These are phyloP conservation scores for Azemiops feae DNA, from an alignment of 2,113 vertebrate genomes.

Conservation along the genomic window DNA sequence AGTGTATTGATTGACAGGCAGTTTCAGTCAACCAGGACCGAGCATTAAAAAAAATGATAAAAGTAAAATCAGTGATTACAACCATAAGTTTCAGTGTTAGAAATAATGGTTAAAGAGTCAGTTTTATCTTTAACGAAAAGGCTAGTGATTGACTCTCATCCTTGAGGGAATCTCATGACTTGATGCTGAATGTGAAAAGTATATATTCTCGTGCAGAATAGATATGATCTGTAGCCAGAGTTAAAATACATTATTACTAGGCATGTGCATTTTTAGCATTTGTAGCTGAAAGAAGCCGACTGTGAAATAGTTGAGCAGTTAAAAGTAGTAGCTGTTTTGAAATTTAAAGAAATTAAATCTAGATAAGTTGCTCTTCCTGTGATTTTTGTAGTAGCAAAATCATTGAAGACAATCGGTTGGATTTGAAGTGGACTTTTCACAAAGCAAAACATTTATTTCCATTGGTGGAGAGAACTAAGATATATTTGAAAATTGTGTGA, in stretches of 20 bases:
- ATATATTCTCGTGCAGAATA: neutral
- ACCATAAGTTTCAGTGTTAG: neutral
- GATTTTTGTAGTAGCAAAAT: neutral
- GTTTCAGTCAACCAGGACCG: neutral
- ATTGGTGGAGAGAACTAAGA: neutral
- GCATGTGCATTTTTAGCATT: neutral
- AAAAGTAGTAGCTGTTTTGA: neutral
- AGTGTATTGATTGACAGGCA: neutral
- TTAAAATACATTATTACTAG: neutral
- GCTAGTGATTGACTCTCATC: neutral
- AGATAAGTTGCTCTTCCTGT: neutral
- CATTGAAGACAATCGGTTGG: neutral
- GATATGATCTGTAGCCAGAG: neutral
- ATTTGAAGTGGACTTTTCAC: neutral
- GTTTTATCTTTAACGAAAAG: neutral
- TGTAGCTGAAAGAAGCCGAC: neutral
- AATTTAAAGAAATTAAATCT: neutral
- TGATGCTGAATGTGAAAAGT: neutral
- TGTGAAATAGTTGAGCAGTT: neutral
- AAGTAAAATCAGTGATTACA: neutral
- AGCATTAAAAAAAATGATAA: neutral
- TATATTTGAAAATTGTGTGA: neutral
- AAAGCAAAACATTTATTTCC: neutral
- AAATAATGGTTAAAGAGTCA: neutral
- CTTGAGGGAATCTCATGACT: neutral